phyloP scores from a whole-genome alignment of 2,888 invertebrate genomes.

The Diogma glabrata region DNA sequence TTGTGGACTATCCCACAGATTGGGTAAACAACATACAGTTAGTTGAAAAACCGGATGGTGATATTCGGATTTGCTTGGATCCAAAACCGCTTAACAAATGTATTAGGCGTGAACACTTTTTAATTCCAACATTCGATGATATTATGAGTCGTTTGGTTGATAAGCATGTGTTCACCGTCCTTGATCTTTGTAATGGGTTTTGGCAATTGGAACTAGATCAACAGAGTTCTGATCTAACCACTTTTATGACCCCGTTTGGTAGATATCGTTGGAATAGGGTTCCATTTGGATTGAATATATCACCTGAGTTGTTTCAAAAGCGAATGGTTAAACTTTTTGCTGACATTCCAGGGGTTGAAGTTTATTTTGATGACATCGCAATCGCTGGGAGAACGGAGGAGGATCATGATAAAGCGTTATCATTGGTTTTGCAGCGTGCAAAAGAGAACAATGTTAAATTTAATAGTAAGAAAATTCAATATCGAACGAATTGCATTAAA shows the following conservation, averaged over 20 bases:
- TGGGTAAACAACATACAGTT: slow-evolving; percentile 17
- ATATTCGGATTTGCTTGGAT: no score
- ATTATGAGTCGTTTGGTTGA: no score
- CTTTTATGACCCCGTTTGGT: slow-evolving; percentile 14
- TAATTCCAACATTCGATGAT: not conserved
- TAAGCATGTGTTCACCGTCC: no score
- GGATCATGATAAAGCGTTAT: not conserved
- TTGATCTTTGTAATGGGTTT: slow-evolving; percentile 13
- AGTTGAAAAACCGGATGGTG: no score
- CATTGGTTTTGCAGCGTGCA: not conserved
- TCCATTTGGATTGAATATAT: not conserved
- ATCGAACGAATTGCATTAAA: not conserved
- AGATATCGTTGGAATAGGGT: slow-evolving; percentile 19
- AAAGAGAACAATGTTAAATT: not conserved
- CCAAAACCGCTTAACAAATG: no score
- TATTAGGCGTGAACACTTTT: not conserved
- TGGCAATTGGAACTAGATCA: slow-evolving; percentile 12
- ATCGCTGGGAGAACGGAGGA: not conserved
- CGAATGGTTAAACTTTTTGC: no score
- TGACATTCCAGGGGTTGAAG: not conserved
- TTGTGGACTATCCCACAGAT: slow-evolving; percentile 19
- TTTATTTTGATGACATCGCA: not conserved
- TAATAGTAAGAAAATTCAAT: not conserved
- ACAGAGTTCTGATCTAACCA: not conserved
- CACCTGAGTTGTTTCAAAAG: slow-evolving; percentile 3